phyloP scores from a whole-genome alignment of 2,113 vertebrate genomes.

The Plestiodon gilberti region DNA sequence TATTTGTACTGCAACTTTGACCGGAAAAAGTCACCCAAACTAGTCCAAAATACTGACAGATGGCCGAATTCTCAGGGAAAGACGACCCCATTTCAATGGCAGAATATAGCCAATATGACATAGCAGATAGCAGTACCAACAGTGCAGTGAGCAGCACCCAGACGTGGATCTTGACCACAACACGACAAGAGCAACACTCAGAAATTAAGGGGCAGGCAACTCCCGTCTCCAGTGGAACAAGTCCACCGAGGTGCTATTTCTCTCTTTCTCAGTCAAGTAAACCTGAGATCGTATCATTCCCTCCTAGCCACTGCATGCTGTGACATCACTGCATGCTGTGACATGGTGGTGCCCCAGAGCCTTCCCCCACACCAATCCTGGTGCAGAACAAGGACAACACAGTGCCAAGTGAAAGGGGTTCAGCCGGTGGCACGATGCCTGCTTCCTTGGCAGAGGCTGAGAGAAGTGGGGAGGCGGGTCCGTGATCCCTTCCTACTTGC shows the following conservation, averaged over 20 bases:
- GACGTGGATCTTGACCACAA: fast-evolving
- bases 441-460: not conserved
- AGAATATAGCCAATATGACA: not conserved
- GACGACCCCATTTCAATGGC: constrained; percentile 5
- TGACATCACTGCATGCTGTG: not conserved
- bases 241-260: not conserved
- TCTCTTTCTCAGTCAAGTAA: not conserved
- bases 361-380: not conserved
- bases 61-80: constrained; percentile 25
- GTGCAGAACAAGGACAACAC: not conserved
- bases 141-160: not conserved
- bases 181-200: not conserved
- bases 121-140: not conserved
- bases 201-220: not conserved
- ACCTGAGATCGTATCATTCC: not conserved
- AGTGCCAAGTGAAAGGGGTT: not conserved
- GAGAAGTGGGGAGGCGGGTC: no score
- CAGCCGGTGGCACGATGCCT: not conserved
- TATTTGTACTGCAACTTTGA: not conserved
- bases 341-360: not conserved
- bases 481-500: not conserved
- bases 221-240: not conserved
- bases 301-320: not conserved
- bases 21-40: not conserved
- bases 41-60: not conserved